phyloP scores from a whole-genome alignment of 2,888 invertebrate genomes.

The Anthophora plumipes region DNA sequence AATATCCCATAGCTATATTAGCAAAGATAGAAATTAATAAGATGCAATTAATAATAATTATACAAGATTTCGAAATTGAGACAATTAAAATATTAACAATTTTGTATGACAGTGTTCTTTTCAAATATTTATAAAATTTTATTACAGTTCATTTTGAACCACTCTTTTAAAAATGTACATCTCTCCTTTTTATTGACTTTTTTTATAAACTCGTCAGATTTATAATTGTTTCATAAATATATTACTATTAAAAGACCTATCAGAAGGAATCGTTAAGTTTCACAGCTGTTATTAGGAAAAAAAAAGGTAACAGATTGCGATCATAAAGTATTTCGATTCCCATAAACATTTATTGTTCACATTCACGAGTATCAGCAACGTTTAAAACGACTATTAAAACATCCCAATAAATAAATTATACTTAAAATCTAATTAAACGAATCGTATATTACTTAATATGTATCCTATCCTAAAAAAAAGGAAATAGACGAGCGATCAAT shows the following conservation, averaged over 20 bases:
- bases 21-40: background rate
- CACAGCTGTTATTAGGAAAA: background rate
- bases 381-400: background rate
- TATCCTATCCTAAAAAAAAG: background rate
- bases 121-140: background rate
- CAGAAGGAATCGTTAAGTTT: background rate
- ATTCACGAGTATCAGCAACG: background rate
- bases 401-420: background rate
- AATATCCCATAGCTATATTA: background rate
- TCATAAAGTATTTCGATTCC: background rate
- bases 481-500: background rate
- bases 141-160: too few relatives aligned
- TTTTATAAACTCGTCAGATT: background rate
- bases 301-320: background rate
- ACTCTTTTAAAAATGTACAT: background rate
- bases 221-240: background rate
- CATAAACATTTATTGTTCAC: slow-evolving; percentile 1
- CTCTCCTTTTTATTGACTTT: background rate
- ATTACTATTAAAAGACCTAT: background rate
- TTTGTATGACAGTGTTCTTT: too few relatives aligned
- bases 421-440: background rate
- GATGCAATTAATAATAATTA: too few relatives aligned
- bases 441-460: background rate
- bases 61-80: too few relatives aligned
- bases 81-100: too few relatives aligned